Percentiles rank a stretch among this genome's conserved stretches.
These are phyloP conservation scores for Australoheros facetus DNA, from an alignment of 2,797 vertebrate genomes.

Conservation along the genomic window DNA sequence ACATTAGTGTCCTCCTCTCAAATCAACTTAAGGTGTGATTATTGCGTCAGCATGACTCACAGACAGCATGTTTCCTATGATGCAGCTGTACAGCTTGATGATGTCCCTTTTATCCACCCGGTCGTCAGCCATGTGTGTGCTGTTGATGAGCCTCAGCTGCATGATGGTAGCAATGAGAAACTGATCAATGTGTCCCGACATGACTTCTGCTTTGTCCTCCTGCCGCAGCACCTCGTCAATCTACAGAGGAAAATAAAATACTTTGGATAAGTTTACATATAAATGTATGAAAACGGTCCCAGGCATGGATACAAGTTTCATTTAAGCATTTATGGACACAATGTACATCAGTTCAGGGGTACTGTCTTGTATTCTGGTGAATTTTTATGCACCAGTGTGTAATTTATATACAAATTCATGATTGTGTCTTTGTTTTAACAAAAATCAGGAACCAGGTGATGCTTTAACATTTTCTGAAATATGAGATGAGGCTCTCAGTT, in stretches of 20 bases:
- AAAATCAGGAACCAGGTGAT: too few relatives aligned
- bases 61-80: slow-evolving; percentile 98
- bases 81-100: slow-evolving; percentile 96
- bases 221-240: slow-evolving; percentile 96
- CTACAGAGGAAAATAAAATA: slow-evolving; percentile 64
- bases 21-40: accelerated
- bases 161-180: slow-evolving; percentile 98
- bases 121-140: slow-evolving; percentile 96
- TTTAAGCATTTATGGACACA: too few relatives aligned
- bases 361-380: too few relatives aligned
- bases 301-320: too few relatives aligned
- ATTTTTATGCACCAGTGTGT: too few relatives aligned
- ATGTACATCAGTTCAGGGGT: neutral
- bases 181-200: slow-evolving; percentile 99
- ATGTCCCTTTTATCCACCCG: slow-evolving; percentile 94
- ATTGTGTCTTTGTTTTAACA: too few relatives aligned
- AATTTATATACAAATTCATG: too few relatives aligned
- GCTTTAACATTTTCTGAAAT: too few relatives aligned
- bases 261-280: neutral
- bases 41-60: slow-evolving; percentile 77
- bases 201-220: slow-evolving; percentile 95
- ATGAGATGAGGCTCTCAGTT: too few relatives aligned
- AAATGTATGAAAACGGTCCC: too few relatives aligned
- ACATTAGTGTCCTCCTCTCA: neutral
- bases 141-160: slow-evolving; percentile 97